Evolutionary conservation across 30 jellyfish, hydroid and myxozoan genomes (phyloP).

Genomic region (Turritopsis dohrnii): DNA sequence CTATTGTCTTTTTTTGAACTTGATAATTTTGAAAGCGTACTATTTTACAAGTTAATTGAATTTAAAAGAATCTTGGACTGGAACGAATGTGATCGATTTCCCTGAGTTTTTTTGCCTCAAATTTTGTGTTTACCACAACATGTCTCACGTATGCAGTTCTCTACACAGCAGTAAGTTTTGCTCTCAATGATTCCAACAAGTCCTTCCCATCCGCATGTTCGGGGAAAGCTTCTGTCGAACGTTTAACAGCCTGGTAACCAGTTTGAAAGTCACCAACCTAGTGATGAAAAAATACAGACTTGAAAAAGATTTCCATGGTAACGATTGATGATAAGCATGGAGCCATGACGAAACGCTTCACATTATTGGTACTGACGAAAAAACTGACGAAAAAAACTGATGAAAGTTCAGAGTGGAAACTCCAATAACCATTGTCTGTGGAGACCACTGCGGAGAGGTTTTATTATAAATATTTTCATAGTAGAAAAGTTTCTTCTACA

Average conservation of each 20-base stretch:
- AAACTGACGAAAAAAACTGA: too few species aligned
- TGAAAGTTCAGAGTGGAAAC: too few species aligned
- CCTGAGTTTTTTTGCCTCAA: background rate
- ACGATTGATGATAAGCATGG: too few species aligned
- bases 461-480: background rate
- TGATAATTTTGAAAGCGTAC: background rate
- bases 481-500: background rate
- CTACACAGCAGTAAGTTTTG: constrained; percentile 23
- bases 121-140: background rate
- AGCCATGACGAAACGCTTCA: too few species aligned
- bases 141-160: background rate
- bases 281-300: too few species aligned
- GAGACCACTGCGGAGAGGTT: too few species aligned
- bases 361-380: too few species aligned
- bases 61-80: background rate
- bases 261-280: constrained; percentile 94
- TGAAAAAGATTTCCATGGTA: too few species aligned
- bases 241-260: constrained; percentile 61
- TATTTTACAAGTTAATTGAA: background rate
- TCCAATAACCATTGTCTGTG: too few species aligned
- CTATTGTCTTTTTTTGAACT: background rate
- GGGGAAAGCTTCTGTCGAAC: constrained; percentile 72
- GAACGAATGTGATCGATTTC: background rate
- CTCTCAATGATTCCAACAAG: constrained; percentile 52
- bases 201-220: constrained; percentile 94